Evolutionary conservation across 37 sponge, comb jelly and placozoan species (phyloP).

Genomic region (Beroe ovata): DNA sequence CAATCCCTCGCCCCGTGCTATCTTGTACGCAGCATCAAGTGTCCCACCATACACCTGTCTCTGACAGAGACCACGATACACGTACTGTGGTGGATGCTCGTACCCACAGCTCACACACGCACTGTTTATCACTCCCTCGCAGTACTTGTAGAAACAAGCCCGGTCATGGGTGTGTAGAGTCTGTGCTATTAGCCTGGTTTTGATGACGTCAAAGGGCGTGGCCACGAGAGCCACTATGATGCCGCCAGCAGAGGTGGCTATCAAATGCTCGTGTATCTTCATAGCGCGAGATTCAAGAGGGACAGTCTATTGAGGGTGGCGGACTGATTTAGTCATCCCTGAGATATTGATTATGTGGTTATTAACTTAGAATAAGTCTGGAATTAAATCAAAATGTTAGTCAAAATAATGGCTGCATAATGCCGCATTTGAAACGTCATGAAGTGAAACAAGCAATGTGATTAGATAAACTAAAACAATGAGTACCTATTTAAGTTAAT

Average conservation of each 20-base stretch:
- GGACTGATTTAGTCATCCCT: no score
- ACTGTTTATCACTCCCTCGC: slow-evolving; percentile 21
- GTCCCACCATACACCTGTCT: slow-evolving; percentile 7
- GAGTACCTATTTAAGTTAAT: no score
- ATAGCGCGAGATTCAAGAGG: no score
- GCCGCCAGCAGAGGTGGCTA: slow-evolving; percentile 7
- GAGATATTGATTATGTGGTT: no score
- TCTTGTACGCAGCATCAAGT: slow-evolving; percentile 19
- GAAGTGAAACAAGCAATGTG: no score
- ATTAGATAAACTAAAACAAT: no score
- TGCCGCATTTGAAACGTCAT: no score
- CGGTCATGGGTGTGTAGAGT: slow-evolving; percentile 42
- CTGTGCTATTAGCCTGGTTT: slow-evolving; percentile 44
- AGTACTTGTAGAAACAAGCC: slow-evolving; percentile 46
- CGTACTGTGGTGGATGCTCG: slow-evolving; percentile 10
- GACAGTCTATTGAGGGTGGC: no score
- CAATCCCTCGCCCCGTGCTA: not conserved
- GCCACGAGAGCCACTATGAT: slow-evolving; percentile 44
- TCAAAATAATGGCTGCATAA: no score
- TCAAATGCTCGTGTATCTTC: slow-evolving; percentile 12
- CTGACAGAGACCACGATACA: slow-evolving; percentile 37
- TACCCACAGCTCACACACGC: slow-evolving; percentile 37
- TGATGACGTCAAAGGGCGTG: slow-evolving; percentile 60
- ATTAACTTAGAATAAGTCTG: no score
- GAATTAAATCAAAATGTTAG: no score